A percentile compares a stretch with the other conserved stretches of the same genome.
These are phyloP conservation scores for Epistrophe eligans DNA, from an alignment of 2,888 invertebrate genomes.

Conservation along the genomic window DNA sequence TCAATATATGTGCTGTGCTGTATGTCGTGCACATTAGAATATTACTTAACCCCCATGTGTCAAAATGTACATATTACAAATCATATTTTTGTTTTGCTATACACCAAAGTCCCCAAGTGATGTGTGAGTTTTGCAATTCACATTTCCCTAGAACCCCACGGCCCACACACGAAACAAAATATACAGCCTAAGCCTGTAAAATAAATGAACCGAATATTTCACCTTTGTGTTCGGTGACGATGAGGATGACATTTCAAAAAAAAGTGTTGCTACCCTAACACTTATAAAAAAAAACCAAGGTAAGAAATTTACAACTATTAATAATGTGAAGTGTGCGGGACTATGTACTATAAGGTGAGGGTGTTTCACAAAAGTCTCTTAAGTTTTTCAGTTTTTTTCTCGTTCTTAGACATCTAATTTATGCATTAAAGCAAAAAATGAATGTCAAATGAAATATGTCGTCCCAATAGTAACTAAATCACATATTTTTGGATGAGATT, in stretches of 20 bases:
- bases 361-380: background rate
- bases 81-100: conserved; percentile 7
- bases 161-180: background rate
- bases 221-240: conserved; percentile 1
- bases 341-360: background rate
- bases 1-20: background rate
- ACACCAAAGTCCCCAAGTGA: background rate
- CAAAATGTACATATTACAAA: conserved; percentile 40
- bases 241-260: conserved; percentile 24
- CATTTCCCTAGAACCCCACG: conserved; percentile 22
- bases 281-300: conserved; percentile 8
- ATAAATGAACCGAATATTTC: conserved; percentile 40
- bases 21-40: conserved; percentile 23
- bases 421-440: too few species aligned
- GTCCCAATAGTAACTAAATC: too few species aligned
- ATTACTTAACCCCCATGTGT: conserved; percentile 31
- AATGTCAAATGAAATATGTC: too few species aligned
- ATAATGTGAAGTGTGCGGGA: background rate
- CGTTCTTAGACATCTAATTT: too few species aligned
- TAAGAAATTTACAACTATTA: conserved; percentile 2
- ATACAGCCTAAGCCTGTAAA: conserved; percentile 9
- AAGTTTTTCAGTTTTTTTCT: too few species aligned
- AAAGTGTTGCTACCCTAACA: conserved; percentile 6
- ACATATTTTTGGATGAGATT: too few species aligned
- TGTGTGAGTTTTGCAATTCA: conserved; percentile 8